Base-by-base conservation (phyloP, 2,113 vertebrate genomes). In the Brachyhypopomus occidentalis region DNA sequence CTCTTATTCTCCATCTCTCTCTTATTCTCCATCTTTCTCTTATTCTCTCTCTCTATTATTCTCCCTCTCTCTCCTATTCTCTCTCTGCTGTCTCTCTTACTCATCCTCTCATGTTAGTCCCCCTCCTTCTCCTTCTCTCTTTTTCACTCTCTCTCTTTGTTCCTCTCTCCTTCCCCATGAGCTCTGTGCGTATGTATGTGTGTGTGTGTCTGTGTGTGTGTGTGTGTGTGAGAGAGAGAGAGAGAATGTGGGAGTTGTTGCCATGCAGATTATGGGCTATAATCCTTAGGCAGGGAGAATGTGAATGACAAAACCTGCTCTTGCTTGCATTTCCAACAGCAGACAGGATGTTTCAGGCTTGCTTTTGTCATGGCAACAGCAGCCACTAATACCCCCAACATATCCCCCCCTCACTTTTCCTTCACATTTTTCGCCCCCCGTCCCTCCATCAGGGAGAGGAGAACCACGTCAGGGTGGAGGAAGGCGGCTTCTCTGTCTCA, bases 201-300 rank as follows among this genome's bases (percentile, higher is more conserved):
- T 55, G 17, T 87, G 79, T 66, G 77, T 0, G 1, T 55, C 2
- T 55, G 17, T 55, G 52, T 55, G 56, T 59, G 59, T 23, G 59
- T 22, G 59, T 62, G 59, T 62, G 59, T 62, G 59, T 62, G 59
- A 48, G 58, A 19, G 64, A 64, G 30, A 52, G 38, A 56, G 30
- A 0, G 9, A 84, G 77, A 80, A 73, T 58, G 84, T 60, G 73
- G 63, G n/a, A 80, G 81, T 87, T 89, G 92, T 90, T 94, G 90
- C 93, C 62, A 84, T 92, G 92, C 90, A 94, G 92, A 94, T 93
- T 94, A 95, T 87, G 80, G 69, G 72, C 88, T 84, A 80, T 88
- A 92, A 93, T 94, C 90, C 89, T 88, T 80, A 87, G 88, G 86
- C 25, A 60, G 77, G 84, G 84, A 84, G 88, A 90, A 20, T 84